A percentile compares a stretch with the other conserved stretches of the same genome.
These are phyloP conservation scores for Myiotriccus ornatus DNA, from an alignment of 2,797 vertebrate species.

Conservation along the genomic window DNA sequence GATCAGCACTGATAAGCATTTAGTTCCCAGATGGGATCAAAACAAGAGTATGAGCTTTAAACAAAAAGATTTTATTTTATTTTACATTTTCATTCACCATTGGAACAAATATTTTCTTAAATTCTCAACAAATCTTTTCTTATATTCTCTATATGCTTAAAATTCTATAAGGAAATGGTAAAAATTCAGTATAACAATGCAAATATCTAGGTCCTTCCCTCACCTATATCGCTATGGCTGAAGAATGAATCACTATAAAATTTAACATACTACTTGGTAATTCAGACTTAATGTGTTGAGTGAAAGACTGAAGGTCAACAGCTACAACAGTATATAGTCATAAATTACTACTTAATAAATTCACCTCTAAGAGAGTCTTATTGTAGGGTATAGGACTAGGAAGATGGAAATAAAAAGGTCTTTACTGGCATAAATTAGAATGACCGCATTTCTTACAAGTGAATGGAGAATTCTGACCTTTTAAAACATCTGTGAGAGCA, in stretches of 20 bases:
- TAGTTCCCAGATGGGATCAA: neutral
- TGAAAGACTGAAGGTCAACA: slow-evolving; percentile 55
- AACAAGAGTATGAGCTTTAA: neutral
- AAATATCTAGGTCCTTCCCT: neutral
- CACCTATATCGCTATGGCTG: neutral
- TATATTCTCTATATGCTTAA: neutral
- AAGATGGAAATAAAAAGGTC: neutral
- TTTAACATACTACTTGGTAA: neutral
- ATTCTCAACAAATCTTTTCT: neutral
- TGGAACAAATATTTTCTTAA: neutral
- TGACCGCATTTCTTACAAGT: neutral
- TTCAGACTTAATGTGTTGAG: neutral
- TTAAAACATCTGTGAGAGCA: neutral
- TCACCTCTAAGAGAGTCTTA: neutral
- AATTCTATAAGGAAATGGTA: neutral
- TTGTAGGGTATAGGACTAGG: neutral
- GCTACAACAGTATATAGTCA: neutral
- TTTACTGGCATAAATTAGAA: neutral
- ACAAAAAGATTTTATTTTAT: neutral
- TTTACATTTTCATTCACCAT: neutral
- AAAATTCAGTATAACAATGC: neutral
- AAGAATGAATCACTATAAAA: slow-evolving; percentile 16
- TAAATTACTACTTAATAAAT: slow-evolving; percentile 52
- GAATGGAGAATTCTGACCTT: slow-evolving; percentile 36
- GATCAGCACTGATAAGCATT: neutral